Evolutionary conservation across 2,113 vertebrate genomes (phyloP).

Genomic region (Capreolus pygargus): DNA sequence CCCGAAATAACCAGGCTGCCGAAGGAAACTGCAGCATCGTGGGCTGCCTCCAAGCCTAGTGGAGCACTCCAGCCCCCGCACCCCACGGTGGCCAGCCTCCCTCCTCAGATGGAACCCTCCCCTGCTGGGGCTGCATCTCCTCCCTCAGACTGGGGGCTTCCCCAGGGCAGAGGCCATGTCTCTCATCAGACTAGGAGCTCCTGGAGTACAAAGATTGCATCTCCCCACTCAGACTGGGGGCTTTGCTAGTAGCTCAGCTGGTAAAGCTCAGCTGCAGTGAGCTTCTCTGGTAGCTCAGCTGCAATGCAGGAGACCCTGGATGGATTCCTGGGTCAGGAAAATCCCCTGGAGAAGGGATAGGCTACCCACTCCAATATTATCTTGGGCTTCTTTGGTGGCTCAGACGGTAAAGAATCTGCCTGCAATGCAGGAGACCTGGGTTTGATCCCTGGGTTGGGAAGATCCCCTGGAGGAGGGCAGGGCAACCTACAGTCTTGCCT

Average conservation of each 20-base stretch:
- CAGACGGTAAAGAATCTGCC: neutral
- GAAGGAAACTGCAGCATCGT: neutral
- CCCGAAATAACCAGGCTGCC: conserved; percentile 59
- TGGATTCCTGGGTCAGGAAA: neutral
- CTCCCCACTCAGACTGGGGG: neutral
- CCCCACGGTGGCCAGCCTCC: neutral
- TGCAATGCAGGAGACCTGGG: neutral
- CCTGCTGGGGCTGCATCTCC: neutral
- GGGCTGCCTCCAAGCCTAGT: neutral
- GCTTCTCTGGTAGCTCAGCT: neutral
- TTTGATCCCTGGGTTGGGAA: neutral
- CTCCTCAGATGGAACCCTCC: neutral
- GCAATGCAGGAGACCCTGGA: neutral
- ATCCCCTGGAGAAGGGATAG: neutral
- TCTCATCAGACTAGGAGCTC: neutral
- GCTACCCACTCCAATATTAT: neutral
- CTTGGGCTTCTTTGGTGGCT: neutral
- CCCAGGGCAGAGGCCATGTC: neutral
- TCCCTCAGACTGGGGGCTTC: neutral
- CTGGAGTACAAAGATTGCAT: neutral
- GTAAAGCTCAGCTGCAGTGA: neutral
- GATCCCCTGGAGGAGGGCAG: neutral
- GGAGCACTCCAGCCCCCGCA: neutral
- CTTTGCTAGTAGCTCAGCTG: neutral
- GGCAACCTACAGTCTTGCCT: neutral